These are phyloP conservation scores for Brachyalestes nurse DNA, from an alignment of 2,797 vertebrate genomes.

Conservation along the genomic window DNA sequence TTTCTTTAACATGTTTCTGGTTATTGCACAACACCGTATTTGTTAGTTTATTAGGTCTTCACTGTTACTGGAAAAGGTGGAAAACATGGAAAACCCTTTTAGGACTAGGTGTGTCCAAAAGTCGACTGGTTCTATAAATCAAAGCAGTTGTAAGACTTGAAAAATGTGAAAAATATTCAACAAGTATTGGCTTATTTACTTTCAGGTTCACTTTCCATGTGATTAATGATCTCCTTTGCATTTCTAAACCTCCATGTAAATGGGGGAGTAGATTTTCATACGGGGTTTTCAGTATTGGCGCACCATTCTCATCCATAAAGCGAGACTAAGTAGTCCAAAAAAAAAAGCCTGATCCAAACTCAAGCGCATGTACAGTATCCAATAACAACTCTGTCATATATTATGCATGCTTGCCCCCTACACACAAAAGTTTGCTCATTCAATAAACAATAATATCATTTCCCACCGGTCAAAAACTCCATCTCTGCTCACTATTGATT, in stretches of 20 bases:
- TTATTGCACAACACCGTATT: not conserved
- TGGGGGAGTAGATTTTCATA: conserved; percentile 13
- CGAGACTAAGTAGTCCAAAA: not conserved
- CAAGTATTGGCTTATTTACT: not conserved
- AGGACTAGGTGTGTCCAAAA: not conserved
- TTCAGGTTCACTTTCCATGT: not conserved
- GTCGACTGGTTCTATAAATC: not conserved
- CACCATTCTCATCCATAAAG: not conserved
- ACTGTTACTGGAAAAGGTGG: not conserved
- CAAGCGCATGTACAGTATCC: conserved; percentile 16
- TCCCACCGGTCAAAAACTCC: conserved; percentile 40
- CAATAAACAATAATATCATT: conserved; percentile 43
- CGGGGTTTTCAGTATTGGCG: not conserved
- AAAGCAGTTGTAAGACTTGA: not conserved
- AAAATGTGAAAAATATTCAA: not conserved
- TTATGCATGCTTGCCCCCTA: conserved; percentile 21
- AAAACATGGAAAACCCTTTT: not conserved
- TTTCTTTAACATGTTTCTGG: not conserved
- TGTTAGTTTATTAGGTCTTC: not conserved
- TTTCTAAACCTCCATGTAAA: conserved; percentile 2
- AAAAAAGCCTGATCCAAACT: not conserved
- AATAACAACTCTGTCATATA: conserved; percentile 23
- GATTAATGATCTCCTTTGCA: not conserved
- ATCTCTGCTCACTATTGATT: conserved; percentile 36
- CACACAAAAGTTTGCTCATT: conserved; percentile 25